These are phyloP conservation scores for Syndactyla subalaris DNA, from an alignment of 2,797 vertebrate genomes.

Conservation along the genomic window DNA sequence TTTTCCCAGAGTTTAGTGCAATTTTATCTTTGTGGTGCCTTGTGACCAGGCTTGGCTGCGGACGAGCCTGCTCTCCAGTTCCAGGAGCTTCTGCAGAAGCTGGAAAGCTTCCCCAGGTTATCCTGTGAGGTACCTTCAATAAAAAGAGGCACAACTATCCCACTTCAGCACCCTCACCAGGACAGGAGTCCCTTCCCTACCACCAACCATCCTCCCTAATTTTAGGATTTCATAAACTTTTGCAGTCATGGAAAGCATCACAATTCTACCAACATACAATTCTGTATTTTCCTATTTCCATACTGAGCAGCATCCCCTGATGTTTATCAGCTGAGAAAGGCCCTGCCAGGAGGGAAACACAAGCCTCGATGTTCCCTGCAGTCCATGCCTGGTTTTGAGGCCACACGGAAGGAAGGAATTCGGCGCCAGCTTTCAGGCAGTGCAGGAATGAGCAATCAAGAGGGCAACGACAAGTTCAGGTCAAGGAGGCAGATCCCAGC, in stretches of 20 bases:
- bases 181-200: neutral
- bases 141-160: neutral
- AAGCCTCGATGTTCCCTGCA: neutral
- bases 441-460: slow-evolving; percentile 60
- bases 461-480: slow-evolving; percentile 58
- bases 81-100: neutral
- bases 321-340: neutral
- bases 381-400: slow-evolving; percentile 68
- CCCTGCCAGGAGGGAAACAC: neutral
- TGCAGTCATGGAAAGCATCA: neutral
- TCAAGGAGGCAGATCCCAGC: slow-evolving; percentile 73
- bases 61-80: rapidly evolving
- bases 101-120: neutral
- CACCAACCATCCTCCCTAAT: neutral
- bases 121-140: neutral
- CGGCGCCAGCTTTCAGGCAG: slow-evolving; percentile 25
- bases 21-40: neutral
- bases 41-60: neutral
- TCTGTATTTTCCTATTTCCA: neutral
- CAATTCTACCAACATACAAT: no score
- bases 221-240: neutral
- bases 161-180: neutral
- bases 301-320: rapidly evolving
- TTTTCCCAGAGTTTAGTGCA: neutral
- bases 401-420: slow-evolving; percentile 57